Percentiles rank a stretch among this genome's conserved stretches.
phyloP scores from a whole-genome alignment of 2,888 invertebrate species.

The Pemphredon lugubris region DNA sequence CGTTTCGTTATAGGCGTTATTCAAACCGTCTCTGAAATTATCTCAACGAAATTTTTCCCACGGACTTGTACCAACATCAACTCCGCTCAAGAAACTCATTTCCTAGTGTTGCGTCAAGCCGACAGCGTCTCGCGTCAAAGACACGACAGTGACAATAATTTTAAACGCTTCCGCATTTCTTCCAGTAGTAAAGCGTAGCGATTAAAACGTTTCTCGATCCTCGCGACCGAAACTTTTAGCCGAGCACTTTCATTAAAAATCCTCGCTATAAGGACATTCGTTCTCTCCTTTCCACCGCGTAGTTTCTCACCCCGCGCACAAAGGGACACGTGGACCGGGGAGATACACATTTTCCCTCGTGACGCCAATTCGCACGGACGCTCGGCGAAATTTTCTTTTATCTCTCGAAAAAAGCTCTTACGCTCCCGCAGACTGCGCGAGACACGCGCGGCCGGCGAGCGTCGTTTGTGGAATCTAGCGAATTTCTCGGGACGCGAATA shows the following conservation, averaged over 20 bases:
- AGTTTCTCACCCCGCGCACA: slow-evolving; percentile 43
- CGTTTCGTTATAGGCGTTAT: too few relatives aligned
- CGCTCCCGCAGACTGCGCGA: slow-evolving; percentile 13
- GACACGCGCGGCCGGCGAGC: slow-evolving; percentile 1
- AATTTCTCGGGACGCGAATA: slow-evolving; percentile 42
- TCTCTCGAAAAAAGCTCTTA: slow-evolving; percentile 32
- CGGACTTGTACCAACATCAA: slow-evolving; percentile 13
- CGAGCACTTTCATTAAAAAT: slow-evolving; percentile 59
- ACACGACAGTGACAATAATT: slow-evolving; percentile 39
- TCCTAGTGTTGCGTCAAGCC: slow-evolving; percentile 16
- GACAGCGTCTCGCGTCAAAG: slow-evolving; percentile 3
- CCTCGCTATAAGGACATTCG: slow-evolving; percentile 38
- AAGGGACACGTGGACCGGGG: slow-evolving; percentile 46
- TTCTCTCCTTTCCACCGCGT: slow-evolving; percentile 12
- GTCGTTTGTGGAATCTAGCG: slow-evolving; percentile 23
- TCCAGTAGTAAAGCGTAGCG: slow-evolving; percentile 26
- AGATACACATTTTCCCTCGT: slow-evolving; percentile 25
- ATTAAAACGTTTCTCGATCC: slow-evolving; percentile 49
- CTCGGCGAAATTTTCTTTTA: slow-evolving; percentile 48
- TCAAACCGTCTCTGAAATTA: neutral
- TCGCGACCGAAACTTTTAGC: slow-evolving; percentile 46
- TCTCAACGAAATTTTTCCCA: neutral
- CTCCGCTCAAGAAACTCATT: slow-evolving; percentile 44
- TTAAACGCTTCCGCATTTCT: slow-evolving; percentile 46
- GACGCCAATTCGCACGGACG: slow-evolving; percentile 29